These are phyloP conservation scores for Apodemia mormo DNA, from an alignment of 2,888 invertebrate species.

Conservation along the genomic window DNA sequence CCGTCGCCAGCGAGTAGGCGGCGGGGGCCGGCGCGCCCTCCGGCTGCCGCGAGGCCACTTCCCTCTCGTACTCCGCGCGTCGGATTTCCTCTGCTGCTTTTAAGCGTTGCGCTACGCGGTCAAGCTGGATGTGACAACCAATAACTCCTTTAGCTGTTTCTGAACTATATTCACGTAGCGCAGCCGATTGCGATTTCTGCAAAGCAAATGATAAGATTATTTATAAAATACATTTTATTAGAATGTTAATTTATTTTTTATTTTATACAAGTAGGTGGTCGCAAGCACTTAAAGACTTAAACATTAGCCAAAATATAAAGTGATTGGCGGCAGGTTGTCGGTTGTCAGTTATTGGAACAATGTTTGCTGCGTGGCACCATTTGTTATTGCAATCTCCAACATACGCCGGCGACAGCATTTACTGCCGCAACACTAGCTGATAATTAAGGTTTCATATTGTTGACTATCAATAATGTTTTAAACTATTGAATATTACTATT, in stretches of 20 bases:
- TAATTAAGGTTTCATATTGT: too few species aligned
- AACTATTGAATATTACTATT: too few species aligned
- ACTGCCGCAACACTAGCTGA: too few species aligned
- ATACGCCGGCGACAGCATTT: too few species aligned
- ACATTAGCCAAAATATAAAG: too few species aligned
- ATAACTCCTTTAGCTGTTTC: background rate
- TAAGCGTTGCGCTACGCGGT: constrained; percentile 32
- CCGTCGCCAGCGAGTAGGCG: constrained; percentile 32
- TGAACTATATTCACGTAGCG: background rate
- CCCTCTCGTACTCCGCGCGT: constrained; percentile 29
- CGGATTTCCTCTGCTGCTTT: constrained; percentile 35
- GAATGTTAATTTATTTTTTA: background rate
- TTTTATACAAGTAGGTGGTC: too few species aligned
- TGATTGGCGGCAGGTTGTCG: too few species aligned
- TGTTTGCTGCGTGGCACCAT: too few species aligned
- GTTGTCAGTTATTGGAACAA: too few species aligned
- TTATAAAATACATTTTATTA: background rate
- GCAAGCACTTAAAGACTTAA: too few species aligned
- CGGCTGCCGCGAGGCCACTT: constrained; percentile 28
- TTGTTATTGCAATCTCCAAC: too few species aligned
- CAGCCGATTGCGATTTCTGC: background rate
- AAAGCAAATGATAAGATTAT: background rate
- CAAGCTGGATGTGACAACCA: constrained; percentile 41
- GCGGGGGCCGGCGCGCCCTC: constrained; percentile 24
- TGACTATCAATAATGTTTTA: too few species aligned